phyloP scores from a whole-genome alignment of 2,888 invertebrate genomes.

The Belgica antarctica region DNA sequence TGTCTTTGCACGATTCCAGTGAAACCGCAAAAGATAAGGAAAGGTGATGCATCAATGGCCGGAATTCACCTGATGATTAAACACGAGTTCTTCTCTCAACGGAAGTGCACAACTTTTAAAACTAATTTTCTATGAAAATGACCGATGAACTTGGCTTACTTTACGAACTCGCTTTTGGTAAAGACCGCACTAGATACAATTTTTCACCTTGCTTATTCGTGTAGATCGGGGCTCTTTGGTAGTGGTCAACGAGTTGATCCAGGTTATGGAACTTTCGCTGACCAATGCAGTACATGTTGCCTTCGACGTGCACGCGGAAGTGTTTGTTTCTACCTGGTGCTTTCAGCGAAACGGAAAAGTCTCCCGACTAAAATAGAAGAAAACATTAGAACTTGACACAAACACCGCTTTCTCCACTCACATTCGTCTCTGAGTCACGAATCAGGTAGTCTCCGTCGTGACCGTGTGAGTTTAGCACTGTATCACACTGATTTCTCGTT shows the following conservation, averaged over 20 bases:
- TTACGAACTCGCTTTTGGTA: slow-evolving; percentile 67
- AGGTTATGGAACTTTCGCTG: slow-evolving; percentile 95
- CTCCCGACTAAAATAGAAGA: slow-evolving; percentile 75
- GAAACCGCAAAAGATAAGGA: no score
- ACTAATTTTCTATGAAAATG: neutral
- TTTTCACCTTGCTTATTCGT: slow-evolving; percentile 97
- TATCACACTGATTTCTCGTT: slow-evolving; percentile 94
- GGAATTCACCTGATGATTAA: neutral
- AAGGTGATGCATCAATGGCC: neutral
- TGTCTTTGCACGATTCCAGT: no score
- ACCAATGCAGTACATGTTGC: slow-evolving; percentile 92
- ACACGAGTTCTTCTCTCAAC: neutral
- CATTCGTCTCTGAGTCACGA: slow-evolving; percentile 98
- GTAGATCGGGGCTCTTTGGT: slow-evolving; percentile 98
- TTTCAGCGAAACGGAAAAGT: slow-evolving; percentile 96
- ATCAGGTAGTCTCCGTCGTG: slow-evolving; percentile 98
- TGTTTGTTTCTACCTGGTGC: slow-evolving; percentile 98
- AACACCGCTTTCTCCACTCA: slow-evolving; percentile 58
- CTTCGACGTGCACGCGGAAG: slow-evolving; percentile 96
- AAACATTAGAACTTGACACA: neutral
- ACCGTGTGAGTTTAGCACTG: slow-evolving; percentile 89
- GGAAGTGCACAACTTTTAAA: neutral
- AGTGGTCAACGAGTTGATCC: slow-evolving; percentile 96
- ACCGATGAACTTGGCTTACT: slow-evolving; percentile 49
- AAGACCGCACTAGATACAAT: slow-evolving; percentile 90